phyloP scores from a whole-genome alignment of 2,888 invertebrate species.

The Pogonocherus hispidulus region DNA sequence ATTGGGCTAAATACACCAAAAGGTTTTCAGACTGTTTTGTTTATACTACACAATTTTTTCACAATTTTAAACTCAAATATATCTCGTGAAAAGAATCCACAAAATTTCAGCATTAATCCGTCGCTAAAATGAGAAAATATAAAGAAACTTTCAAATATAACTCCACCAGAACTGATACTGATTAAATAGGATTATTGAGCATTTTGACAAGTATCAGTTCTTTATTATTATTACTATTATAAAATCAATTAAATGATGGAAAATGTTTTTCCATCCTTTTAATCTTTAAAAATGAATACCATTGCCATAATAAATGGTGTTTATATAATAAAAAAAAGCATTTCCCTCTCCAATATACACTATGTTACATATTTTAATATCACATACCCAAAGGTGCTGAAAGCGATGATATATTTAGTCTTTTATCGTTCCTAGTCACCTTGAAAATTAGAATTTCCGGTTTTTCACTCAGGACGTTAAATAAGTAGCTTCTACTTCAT shows the following conservation, averaged over 20 bases:
- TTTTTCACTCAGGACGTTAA: no score
- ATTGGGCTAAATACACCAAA: constrained; percentile 7
- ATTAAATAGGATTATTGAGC: no score
- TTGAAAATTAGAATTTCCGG: no score
- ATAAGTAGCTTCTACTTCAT: no score
- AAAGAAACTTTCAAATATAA: neutral
- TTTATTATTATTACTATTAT: no score
- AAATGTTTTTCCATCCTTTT: no score
- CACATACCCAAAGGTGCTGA: neutral
- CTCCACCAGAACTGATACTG: neutral
- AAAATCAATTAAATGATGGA: no score
- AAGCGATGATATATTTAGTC: no score
- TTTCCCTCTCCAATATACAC: neutral
- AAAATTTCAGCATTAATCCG: neutral
- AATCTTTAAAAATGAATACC: neutral
- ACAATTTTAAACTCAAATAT: neutral
- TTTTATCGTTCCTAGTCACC: no score
- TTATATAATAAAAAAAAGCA: neutral
- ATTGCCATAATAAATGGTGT: constrained; percentile 3
- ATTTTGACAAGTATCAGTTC: no score
- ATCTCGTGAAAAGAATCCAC: neutral
- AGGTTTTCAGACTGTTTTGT: constrained; percentile 10
- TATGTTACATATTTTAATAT: neutral
- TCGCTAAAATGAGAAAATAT: neutral
- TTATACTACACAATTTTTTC: neutral